Conservation (phyloP, 53 echinoderm and acorn worm genomes). For the Holothuria leucospilota region DNA sequence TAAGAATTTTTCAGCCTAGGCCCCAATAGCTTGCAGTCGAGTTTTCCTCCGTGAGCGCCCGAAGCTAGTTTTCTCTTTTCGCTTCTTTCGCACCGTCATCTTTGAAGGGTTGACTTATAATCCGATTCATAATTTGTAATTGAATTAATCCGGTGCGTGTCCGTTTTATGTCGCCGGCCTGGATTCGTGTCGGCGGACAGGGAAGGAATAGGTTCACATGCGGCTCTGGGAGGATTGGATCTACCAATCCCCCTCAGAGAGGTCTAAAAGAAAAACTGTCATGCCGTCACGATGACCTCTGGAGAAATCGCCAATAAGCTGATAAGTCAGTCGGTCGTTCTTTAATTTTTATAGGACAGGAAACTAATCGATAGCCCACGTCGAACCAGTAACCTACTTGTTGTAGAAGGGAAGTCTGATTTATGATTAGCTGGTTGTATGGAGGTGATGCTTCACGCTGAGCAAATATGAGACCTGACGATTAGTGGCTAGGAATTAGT, state of each 20-base stretch:
- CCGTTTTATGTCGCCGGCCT: conserved; percentile 34
- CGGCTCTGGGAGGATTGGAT: neutral
- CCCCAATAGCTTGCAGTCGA: conserved; percentile 26
- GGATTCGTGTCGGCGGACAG: conserved; percentile 35
- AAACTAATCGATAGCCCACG: too few relatives aligned
- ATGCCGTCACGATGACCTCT: too few relatives aligned
- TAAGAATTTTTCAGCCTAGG: neutral
- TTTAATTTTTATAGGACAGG: too few relatives aligned
- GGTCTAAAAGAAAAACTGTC: too few relatives aligned
- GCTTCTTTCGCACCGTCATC: conserved; percentile 14
- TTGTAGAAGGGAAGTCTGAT: neutral
- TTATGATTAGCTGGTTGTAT: neutral
- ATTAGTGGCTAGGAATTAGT: too few relatives aligned
- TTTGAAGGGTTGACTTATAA: conserved; percentile 44
- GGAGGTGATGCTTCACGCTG: too few relatives aligned
- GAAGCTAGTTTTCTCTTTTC: conserved; percentile 22
- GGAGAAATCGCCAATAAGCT: too few relatives aligned
- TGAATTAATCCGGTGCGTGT: conserved; percentile 33
- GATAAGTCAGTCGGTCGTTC: too few relatives aligned
- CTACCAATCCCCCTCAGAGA: too few relatives aligned
- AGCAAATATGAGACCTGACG: too few relatives aligned
- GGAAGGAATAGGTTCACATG: neutral
- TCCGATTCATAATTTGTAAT: conserved; percentile 31
- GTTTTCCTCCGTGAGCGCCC: conserved; percentile 34
- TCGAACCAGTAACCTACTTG: too few relatives aligned